Conservation (phyloP, 2,888 invertebrate genomes). For the Margaritifera margaritifera region DNA sequence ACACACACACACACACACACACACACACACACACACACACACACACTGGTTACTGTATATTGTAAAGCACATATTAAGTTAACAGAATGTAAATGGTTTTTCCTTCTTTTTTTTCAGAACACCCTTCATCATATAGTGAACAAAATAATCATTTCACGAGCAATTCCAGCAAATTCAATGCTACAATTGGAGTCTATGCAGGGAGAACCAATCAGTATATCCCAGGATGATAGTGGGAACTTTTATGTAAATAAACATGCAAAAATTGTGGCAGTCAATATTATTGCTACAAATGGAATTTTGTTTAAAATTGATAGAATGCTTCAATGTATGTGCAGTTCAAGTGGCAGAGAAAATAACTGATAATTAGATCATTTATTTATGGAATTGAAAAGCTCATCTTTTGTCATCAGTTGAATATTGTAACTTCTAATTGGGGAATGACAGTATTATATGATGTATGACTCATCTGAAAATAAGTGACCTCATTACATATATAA, state of each 20-base stretch:
- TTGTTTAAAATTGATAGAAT: constrained; percentile 56
- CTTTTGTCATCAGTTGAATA: no score
- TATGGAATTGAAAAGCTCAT: constrained; percentile 2
- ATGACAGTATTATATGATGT: no score
- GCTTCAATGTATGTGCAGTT: constrained; percentile 26
- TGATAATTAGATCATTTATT: constrained; percentile 2
- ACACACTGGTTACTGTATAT: constrained; percentile 1
- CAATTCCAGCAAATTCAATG: constrained; percentile 33
- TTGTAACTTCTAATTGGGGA: no score
- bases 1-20: no score
- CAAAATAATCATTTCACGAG: constrained; percentile 40
- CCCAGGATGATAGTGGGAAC: constrained; percentile 24
- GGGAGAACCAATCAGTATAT: constrained; percentile 43
- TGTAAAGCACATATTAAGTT: no score
- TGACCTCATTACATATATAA: no score
- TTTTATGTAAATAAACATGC: constrained; percentile 45
- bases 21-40: no score
- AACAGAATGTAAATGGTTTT: no score
- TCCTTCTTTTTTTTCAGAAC: constrained; percentile 61
- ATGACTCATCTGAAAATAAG: no score
- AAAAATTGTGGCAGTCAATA: constrained; percentile 30
- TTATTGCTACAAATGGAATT: constrained; percentile 51
- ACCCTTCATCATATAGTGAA: constrained; percentile 73
- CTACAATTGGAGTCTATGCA: constrained; percentile 45
- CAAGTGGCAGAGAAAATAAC: background rate